Conservation (phyloP, 2,888 invertebrate genomes). For the Heliothis peltigera region DNA sequence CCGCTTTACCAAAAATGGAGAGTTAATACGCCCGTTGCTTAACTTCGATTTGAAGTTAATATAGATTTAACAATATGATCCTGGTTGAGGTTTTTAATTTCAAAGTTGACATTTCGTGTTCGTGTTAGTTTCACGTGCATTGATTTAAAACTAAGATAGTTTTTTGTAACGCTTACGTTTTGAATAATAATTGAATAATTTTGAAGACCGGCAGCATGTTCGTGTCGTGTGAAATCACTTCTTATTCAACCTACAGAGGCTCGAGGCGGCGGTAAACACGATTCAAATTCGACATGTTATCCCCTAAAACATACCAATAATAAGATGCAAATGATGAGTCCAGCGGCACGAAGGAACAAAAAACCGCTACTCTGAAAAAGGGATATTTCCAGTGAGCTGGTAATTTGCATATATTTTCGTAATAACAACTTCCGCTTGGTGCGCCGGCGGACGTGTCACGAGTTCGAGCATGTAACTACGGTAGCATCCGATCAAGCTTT, state of each 20-base stretch:
- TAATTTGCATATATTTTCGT: constrained; percentile 87
- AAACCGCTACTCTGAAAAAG: constrained; percentile 76
- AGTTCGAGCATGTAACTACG: constrained; percentile 64
- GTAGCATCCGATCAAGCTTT: constrained; percentile 66
- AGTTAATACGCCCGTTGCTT: constrained; percentile 79
- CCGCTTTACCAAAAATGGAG: constrained; percentile 80
- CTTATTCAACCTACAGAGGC: constrained; percentile 76
- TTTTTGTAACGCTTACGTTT: constrained; percentile 67
- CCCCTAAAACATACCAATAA: constrained; percentile 83
- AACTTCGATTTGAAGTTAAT: constrained; percentile 78
- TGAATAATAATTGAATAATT: constrained; percentile 68
- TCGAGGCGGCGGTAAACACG: constrained; percentile 74
- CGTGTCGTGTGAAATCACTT: constrained; percentile 82
- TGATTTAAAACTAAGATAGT: constrained; percentile 65
- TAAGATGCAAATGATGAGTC: constrained; percentile 86
- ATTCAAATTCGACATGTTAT: constrained; percentile 86
- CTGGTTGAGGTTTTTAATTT: constrained; percentile 68
- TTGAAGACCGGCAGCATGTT: constrained; percentile 58
- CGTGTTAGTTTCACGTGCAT: constrained; percentile 46
- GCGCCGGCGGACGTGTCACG: constrained; percentile 79
- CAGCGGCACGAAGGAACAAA: constrained; percentile 77
- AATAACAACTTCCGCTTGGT: constrained; percentile 85
- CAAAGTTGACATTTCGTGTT: constrained; percentile 58
- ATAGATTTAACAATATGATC: constrained; percentile 70
- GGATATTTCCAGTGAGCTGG: constrained; percentile 78